These are phyloP conservation scores for Machimus rusticus DNA, from an alignment of 2,888 invertebrate species.

Conservation along the genomic window DNA sequence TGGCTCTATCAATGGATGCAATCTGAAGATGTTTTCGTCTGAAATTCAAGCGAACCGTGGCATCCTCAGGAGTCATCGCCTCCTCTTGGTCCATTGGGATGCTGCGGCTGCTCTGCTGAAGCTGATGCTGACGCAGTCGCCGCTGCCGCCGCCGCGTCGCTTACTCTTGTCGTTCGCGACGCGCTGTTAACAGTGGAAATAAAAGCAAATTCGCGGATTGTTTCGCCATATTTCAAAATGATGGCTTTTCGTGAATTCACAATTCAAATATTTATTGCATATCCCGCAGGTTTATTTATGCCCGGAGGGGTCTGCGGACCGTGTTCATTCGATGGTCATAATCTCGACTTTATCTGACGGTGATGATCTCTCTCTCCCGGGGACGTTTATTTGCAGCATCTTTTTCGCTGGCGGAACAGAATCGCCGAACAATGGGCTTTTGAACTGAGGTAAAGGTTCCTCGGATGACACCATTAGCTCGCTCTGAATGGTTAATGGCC, in stretches of 20 bases:
- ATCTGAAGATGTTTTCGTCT: slow-evolving; percentile 25
- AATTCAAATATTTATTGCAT: slow-evolving; percentile 40
- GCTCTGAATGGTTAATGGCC: background rate
- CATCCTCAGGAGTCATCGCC: slow-evolving; percentile 5
- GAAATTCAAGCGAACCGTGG: slow-evolving; percentile 22
- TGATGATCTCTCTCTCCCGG: background rate
- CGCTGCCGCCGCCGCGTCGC: background rate
- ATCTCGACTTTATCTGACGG: slow-evolving; percentile 10
- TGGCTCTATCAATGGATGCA: slow-evolving; percentile 28
- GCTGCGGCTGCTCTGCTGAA: background rate
- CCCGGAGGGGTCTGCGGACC: background rate
- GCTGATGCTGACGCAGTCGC: background rate
- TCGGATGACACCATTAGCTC: background rate
- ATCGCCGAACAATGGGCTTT: background rate
- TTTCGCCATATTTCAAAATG: slow-evolving; percentile 41
- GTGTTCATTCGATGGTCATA: slow-evolving; percentile 28
- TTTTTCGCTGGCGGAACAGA: background rate
- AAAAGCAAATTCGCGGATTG: slow-evolving; percentile 36
- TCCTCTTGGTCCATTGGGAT: background rate
- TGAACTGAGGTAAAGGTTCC: background rate
- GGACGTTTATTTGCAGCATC: slow-evolving; percentile 5
- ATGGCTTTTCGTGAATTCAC: slow-evolving; percentile 41
- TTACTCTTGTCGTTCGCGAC: background rate
- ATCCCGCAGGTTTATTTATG: slow-evolving; percentile 41
- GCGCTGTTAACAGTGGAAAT: slow-evolving; percentile 21